phyloP scores from a whole-genome alignment of 1,140 invertebrate species.

The Ylistrum balloti region DNA sequence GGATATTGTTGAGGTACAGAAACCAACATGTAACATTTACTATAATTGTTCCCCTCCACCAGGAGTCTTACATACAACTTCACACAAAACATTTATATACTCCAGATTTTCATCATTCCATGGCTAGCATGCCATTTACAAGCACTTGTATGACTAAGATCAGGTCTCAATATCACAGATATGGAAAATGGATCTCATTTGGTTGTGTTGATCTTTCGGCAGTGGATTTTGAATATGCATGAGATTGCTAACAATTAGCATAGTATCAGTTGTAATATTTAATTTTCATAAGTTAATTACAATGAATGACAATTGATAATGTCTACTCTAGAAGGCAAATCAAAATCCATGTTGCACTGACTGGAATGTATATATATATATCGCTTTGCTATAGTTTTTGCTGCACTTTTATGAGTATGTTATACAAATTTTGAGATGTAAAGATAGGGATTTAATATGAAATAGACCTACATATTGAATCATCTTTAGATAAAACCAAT shows the following conservation, averaged over 20 bases:
- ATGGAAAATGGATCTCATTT: slow-evolving; percentile 7
- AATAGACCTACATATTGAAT: background rate
- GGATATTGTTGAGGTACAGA: background rate
- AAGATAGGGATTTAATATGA: background rate
- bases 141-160: slow-evolving; percentile 25
- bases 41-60: background rate
- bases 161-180: slow-evolving; percentile 31
- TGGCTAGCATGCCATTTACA: slow-evolving; percentile 13
- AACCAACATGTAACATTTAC: background rate
- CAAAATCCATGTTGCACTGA: background rate
- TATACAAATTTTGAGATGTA: background rate
- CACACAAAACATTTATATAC: background rate
- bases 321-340: background rate
- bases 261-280: background rate
- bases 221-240: background rate
- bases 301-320: background rate
- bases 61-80: background rate
- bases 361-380: background rate
- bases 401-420: background rate
- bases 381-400: slow-evolving; percentile 31
- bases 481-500: background rate
- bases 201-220: background rate
- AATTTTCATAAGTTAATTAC: background rate
- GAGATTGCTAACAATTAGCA: background rate
- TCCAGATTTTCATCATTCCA: slow-evolving; percentile 4